Base-by-base conservation (phyloP, 2,797 vertebrate species). In the Tragelaphus oryx region DNA sequence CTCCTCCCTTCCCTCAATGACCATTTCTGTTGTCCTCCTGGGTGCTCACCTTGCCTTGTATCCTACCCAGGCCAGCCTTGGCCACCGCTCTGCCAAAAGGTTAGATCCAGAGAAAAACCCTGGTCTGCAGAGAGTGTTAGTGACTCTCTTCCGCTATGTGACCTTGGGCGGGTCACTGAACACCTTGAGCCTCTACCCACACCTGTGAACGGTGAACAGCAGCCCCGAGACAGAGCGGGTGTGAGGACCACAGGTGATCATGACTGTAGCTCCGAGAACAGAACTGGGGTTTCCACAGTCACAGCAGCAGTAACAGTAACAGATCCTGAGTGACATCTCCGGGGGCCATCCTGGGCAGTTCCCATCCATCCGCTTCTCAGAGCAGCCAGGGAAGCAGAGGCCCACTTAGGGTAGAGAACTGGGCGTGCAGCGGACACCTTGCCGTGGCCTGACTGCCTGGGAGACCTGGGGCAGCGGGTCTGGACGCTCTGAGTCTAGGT, bases 391-490 rank as follows among this genome's bases (percentile, higher is more conserved):
- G 83, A 41, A 24, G 62, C 12, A 54, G 46, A 71, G 13, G 11
- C 44, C 8, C 12, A 5, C 33, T 14, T 26, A 16, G 22, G 52
- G 22, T 2, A 10, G 8, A 81, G 78, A 55, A 55, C 33, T 26
- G 22, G 26, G 13, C 33, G 2, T 0, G 0, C 22, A 41, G 52
- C 0, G 7, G 30, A 12, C 30, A 22, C 28, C 48, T 6, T n/a
- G 75, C 75, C 0, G 0, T 18, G n/a, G n/a, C n/a, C 33, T 16
- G 18, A 10, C 52, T 17, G 65, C 37, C 68, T 9, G 26, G 17
- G 68, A n/a, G 37, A 13, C 12, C 33, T 57, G 0, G 5, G 12
- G 28, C 37, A 46, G 28, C 18, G 17, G 3, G 11, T 30, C 26
- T 55, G 50, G 50, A 37, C 5, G 1, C 37, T 24, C 52, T 7